Evolutionary conservation across 2,797 vertebrate species (phyloP), one percentile per base, ranked within the genome.

Genomic region (Sebastes nivosus): DNA sequence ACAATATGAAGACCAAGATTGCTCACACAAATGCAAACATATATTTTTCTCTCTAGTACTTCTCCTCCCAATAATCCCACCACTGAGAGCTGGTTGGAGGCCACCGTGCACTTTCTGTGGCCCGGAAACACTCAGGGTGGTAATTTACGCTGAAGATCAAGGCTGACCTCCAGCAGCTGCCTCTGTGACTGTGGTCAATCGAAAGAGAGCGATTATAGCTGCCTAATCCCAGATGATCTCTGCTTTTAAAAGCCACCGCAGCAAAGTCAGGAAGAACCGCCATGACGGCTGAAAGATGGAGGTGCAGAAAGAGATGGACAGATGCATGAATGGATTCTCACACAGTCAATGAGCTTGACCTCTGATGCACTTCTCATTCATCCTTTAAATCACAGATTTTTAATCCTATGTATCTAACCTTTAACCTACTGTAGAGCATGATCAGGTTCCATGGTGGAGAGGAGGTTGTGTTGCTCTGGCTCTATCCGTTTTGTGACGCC

Each of bases 161-260:
- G 82, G 82, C 59, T 89, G 90, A 82, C 75, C 87, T 87, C 75
- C 54, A 30, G 65, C 89, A 92, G 89, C 88, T 91, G 92, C 81
- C 79, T 42, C 75, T 57, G 81, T 77, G 81, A 80, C 85, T 64
- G 80, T 64, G 80, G 90, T 89, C 89, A 90, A 88, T 93, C 70
- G 67, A 89, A 87, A 82, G 86, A 3, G 42, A 86, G 89, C 50
- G 92, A 92, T 94, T 93, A 93, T 65, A 32, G 86, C 55, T 12
- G 87, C 71, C 89, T 94, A 94, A 95, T 95, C 93, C 90, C 88
- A 81, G 91, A 90, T 94, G 88, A 94, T 93, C 93, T 91, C 55
- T 78, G 82, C 76, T 72, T 86, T 81, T 87, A 70, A 92, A 93
- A 92, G 86, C 79, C 88, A 88, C 85, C 77, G 86, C 88, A 68